A percentile compares a stretch with the other conserved stretches of the same genome.
These are phyloP conservation scores for Acrossocheilus fasciatus DNA, from an alignment of 2,797 vertebrate genomes.

Conservation along the genomic window DNA sequence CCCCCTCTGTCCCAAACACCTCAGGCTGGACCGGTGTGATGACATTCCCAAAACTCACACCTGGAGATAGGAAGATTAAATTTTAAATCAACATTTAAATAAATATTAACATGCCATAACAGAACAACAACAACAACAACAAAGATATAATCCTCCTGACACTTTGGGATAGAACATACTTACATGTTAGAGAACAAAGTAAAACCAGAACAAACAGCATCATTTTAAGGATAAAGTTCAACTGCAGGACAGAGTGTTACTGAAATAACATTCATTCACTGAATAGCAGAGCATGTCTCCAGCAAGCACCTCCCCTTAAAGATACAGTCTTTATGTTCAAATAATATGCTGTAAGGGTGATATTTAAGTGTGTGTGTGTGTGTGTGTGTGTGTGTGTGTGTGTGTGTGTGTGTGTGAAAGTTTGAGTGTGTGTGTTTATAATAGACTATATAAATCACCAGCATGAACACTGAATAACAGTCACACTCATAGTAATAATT, in stretches of 20 bases:
- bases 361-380: neutral
- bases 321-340: neutral
- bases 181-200: neutral
- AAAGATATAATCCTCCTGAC: neutral
- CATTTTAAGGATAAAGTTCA: neutral
- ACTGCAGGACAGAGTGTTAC: neutral
- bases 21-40: constrained; percentile 1
- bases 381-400: too few relatives aligned
- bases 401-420: too few relatives aligned
- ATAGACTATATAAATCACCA: neutral
- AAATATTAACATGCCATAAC: neutral
- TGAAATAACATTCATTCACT: neutral
- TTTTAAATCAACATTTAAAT: neutral
- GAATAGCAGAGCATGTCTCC: neutral
- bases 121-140: neutral
- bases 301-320: constrained; percentile 3
- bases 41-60: constrained; percentile 8
- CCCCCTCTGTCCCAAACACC: neutral
- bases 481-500: neutral
- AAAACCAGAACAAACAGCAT: neutral
- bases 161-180: neutral
- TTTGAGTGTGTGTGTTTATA: too few relatives aligned
- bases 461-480: neutral
- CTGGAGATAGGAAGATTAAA: neutral
- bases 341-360: neutral